phyloP scores from a whole-genome alignment of 2,113 vertebrate genomes.

The Otis tarda region DNA sequence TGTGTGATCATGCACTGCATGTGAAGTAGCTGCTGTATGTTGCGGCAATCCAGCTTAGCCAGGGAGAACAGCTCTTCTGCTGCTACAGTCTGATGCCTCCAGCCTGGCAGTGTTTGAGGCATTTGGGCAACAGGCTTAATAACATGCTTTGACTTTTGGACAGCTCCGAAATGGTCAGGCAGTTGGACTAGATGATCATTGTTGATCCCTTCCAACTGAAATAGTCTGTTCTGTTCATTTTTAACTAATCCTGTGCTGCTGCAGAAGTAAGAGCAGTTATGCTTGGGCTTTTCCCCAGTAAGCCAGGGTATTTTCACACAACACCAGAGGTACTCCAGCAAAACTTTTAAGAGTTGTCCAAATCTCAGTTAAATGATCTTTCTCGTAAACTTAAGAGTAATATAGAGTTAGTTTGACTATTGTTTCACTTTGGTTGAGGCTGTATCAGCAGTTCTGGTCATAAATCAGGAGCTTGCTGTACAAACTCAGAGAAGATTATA shows the following conservation, averaged over 20 bases:
- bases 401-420: neutral
- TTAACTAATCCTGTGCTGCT: neutral
- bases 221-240: neutral
- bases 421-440: neutral
- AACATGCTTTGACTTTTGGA: neutral
- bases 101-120: neutral
- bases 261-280: neutral
- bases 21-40: neutral
- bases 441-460: neutral
- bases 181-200: too few species aligned
- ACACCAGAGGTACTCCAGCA: neutral
- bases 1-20: neutral
- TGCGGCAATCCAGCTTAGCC: neutral
- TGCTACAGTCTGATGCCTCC: fast-evolving
- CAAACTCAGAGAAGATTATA: neutral
- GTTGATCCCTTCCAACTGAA: neutral
- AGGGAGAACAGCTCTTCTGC: neutral
- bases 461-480: neutral
- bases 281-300: neutral
- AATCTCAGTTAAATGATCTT: neutral
- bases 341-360: neutral
- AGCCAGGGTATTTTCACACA: neutral
- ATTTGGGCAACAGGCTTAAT: neutral
- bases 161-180: too few species aligned
- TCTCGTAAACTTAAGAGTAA: neutral